phyloP scores from a whole-genome alignment of 2,888 invertebrate species.

The Ditylenchus weischeri region DNA sequence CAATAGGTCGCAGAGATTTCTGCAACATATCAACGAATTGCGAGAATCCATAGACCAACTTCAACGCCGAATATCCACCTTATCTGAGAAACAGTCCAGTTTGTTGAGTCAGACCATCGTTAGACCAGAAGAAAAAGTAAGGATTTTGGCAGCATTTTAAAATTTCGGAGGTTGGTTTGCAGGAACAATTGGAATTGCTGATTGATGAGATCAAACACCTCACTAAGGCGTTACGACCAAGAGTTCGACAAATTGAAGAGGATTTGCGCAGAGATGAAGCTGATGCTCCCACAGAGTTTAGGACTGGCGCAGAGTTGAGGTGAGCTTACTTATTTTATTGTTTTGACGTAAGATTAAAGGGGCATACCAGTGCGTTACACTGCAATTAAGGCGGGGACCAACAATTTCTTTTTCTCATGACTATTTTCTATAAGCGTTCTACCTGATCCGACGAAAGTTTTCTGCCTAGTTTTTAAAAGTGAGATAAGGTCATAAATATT shows the following conservation, averaged over 20 bases:
- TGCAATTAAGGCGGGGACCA: no score
- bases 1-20: conserved; percentile 19
- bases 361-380: no score
- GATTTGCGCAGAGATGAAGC: conserved; percentile 30
- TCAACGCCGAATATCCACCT: conserved; percentile 26
- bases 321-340: no score
- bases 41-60: conserved; percentile 32
- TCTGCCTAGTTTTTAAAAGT: no score
- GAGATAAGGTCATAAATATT: no score
- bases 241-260: conserved; percentile 31
- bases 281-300: conserved; percentile 12
- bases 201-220: conserved; percentile 41
- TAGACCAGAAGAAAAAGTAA: conserved; percentile 33
- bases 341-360: no score
- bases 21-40: conserved; percentile 34
- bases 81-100: conserved; percentile 30
- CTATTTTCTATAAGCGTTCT: no score
- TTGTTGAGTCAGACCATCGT: conserved; percentile 33
- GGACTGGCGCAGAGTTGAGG: conserved; percentile 31
- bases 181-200: conserved; percentile 49
- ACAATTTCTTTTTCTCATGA: no score
- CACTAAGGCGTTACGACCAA: conserved; percentile 29
- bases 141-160: conserved; percentile 1
- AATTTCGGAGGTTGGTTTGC: conserved; percentile 11
- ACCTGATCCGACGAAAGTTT: no score